Evolutionary conservation across 2,113 vertebrate genomes (phyloP).

Genomic region (Monopterus albus): DNA sequence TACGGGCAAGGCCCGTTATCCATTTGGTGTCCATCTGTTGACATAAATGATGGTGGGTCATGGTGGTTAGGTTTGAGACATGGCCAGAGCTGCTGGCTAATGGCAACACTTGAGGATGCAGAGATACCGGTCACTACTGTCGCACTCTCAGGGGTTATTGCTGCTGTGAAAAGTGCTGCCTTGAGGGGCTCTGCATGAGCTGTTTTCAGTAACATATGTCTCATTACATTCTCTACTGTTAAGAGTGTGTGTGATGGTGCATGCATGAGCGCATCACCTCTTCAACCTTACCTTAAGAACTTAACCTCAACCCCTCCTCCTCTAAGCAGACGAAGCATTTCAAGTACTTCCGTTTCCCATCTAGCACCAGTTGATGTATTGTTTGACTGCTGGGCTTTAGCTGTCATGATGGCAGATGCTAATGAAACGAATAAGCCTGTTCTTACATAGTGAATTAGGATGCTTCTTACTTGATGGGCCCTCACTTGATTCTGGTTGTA

Average conservation of each 20-base stretch:
- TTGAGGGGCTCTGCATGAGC: slow-evolving; percentile 29
- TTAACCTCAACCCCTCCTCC: slow-evolving; percentile 3
- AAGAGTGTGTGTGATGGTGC: slow-evolving; percentile 33
- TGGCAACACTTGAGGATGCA: slow-evolving; percentile 46
- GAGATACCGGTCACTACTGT: slow-evolving; percentile 26
- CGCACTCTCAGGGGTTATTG: slow-evolving; percentile 14
- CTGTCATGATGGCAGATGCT: slow-evolving; percentile 46
- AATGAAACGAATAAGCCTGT: slow-evolving; percentile 69
- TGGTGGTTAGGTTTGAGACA: slow-evolving; percentile 39
- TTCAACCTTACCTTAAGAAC: slow-evolving; percentile 17
- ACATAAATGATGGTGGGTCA: slow-evolving; percentile 42
- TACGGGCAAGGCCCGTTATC: slow-evolving; percentile 10
- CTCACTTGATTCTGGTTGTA: slow-evolving; percentile 34
- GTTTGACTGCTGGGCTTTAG: slow-evolving; percentile 56
- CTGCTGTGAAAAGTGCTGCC: no score
- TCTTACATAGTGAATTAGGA: slow-evolving; percentile 62
- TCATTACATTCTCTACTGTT: not conserved
- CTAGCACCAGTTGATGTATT: slow-evolving; percentile 53
- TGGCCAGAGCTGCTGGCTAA: slow-evolving; percentile 36
- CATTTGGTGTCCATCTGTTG: slow-evolving; percentile 64
- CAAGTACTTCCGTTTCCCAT: slow-evolving; percentile 40
- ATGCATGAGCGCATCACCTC: slow-evolving; percentile 2
- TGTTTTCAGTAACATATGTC: slow-evolving; percentile 6
- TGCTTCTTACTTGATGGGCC: slow-evolving; percentile 58
- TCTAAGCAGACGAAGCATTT: slow-evolving; percentile 42